phyloP scores from a whole-genome alignment of 1,140 invertebrate species.

The Gyrodactylus salaris region DNA sequence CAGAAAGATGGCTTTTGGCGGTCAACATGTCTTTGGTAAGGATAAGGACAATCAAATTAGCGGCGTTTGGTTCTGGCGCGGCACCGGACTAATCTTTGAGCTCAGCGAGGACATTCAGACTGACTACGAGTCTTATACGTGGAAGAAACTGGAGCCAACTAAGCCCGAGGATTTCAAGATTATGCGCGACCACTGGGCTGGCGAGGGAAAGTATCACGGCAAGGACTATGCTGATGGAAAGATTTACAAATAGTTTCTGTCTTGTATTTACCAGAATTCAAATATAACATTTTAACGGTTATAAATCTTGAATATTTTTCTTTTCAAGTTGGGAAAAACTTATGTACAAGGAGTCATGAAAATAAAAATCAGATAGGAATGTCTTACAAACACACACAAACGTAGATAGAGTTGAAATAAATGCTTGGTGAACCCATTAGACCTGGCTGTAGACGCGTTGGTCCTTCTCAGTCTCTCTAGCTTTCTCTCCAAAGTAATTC shows the following conservation, averaged over 20 bases:
- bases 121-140: slow-evolving; percentile 78
- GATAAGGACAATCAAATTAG: slow-evolving; percentile 69
- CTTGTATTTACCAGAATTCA: not conserved
- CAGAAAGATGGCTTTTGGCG: slow-evolving; percentile 73
- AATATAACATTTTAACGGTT: not conserved
- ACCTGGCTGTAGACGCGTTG: not conserved
- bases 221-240: not conserved
- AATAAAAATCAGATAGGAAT: too few species aligned
- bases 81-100: slow-evolving; percentile 58
- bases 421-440: too few species aligned
- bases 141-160: slow-evolving; percentile 63
- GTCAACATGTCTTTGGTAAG: slow-evolving; percentile 57
- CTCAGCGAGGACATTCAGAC: slow-evolving; percentile 61
- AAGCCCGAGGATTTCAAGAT: slow-evolving; percentile 25
- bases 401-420: too few species aligned
- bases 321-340: not conserved
- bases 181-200: not conserved
- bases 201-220: not conserved
- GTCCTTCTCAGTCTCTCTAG: not conserved
- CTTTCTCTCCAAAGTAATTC: not conserved
- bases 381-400: too few species aligned
- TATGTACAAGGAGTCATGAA: too few species aligned
- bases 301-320: not conserved
- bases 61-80: slow-evolving; percentile 80
- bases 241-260: not conserved